Evolutionary conservation across 64 coral and sea anemone species (phyloP), one percentile per base, ranked within the genome.

Genomic region (Montipora capricornis): DNA sequence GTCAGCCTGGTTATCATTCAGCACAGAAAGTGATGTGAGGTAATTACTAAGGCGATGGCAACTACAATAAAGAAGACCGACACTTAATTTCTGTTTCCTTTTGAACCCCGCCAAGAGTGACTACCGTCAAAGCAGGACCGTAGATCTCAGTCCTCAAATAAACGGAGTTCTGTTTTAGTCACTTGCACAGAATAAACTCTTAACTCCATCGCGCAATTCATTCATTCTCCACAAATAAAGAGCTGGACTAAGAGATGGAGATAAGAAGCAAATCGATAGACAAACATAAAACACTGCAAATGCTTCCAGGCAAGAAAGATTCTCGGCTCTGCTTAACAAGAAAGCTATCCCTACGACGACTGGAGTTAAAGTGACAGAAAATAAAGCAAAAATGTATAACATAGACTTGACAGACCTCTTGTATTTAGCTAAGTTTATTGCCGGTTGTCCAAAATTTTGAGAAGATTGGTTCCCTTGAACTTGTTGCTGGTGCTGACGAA

Each of bases 161-260:
- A 26, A 26, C 26, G 26, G 0, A 26, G 26, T 22, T 22, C 52
- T 1, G 9, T 9, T 9, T 9, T 55, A 6, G 5, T 55, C 5
- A 55, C 9, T 55, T 55, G 52, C 52, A 55, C 52, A 55, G 52
- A 62, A 62, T 62, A 62, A 62, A 62, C 12, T 62, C 12, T 12
- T 62, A 11, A 62, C 60, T 14, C 2, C 8, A 62, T 13, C 13
- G 3, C 60, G 8, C 3, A 64, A 3, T 7, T 71, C 68, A 20
- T 49, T 85, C 82, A 71, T 85, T 71, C 64, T 69, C 45, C 82
- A 85, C 16, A 85, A 1, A 46, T 85, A 85, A 68, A 71, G 66
- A 47, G 44, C 22, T 22, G 22, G 22, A 22, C 22, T 22, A 22
- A 22, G 22, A 22, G 22, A 22, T 22, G 22, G 22, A 22, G 22